Conservation (phyloP, 2,888 invertebrate species). For the Pterobdella sp. region DNA sequence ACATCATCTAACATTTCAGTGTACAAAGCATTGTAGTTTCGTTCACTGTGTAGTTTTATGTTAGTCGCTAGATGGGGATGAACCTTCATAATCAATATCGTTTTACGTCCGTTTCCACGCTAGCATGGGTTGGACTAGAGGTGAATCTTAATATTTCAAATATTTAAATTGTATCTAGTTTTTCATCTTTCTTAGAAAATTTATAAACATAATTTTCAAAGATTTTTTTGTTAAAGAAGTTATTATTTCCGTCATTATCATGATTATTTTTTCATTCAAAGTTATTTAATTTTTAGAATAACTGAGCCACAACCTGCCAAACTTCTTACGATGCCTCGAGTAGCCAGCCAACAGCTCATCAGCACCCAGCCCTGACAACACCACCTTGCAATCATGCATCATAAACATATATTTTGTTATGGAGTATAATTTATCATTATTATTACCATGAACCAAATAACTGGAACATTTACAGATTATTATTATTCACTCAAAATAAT, state of each 20-base stretch:
- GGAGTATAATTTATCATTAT: neutral
- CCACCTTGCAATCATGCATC: conserved; percentile 55
- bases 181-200: no score
- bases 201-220: no score
- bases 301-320: conserved; percentile 51
- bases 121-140: no score
- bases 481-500: neutral
- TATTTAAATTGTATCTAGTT: no score
- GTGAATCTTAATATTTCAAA: no score
- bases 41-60: conserved; percentile 26
- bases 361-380: conserved; percentile 85
- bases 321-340: conserved; percentile 69
- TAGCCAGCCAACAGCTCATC: conserved; percentile 96
- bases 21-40: conserved; percentile 56
- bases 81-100: no score
- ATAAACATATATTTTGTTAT: neutral
- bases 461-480: neutral
- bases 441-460: neutral
- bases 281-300: no score
- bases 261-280: no score
- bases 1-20: conserved; percentile 70
- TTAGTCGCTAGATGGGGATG: no score
- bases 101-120: no score
- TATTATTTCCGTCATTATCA: no score
- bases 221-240: no score